phyloP scores from a whole-genome alignment of 2,888 invertebrate species.

The Colletes collaris region DNA sequence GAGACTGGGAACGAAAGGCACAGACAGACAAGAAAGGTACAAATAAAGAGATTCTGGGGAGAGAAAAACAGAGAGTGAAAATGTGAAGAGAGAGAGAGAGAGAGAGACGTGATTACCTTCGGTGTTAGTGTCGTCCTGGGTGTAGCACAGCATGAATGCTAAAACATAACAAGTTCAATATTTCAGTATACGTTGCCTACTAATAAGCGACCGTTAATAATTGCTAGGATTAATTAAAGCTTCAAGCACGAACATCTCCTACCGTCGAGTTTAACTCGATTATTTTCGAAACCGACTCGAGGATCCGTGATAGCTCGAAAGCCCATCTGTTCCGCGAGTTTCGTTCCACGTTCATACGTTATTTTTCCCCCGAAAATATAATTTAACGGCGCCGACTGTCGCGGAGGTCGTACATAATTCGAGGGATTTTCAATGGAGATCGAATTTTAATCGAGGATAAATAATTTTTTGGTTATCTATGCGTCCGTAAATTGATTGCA shows the following conservation, averaged over 20 bases:
- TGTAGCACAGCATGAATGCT: constrained; percentile 98
- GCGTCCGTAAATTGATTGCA: too few relatives aligned
- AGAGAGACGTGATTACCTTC: constrained; percentile 88
- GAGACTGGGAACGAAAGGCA: constrained; percentile 31
- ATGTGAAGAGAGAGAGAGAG: constrained; percentile 58
- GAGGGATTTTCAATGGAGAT: neutral
- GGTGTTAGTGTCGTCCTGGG: constrained; percentile 94
- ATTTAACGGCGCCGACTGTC: neutral
- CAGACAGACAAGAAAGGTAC: constrained; percentile 24
- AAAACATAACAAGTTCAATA: constrained; percentile 86
- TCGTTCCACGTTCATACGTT: constrained; percentile 6
- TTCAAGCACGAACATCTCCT: constrained; percentile 65
- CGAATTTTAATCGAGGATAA: too few relatives aligned
- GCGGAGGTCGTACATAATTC: neutral
- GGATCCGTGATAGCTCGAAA: constrained; percentile 31
- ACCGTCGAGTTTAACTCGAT: constrained; percentile 41
- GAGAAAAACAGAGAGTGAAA: constrained; percentile 13
- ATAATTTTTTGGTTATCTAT: too few relatives aligned
- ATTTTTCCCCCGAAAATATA: neutral
- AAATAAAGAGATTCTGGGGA: constrained; percentile 26
- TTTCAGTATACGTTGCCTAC: constrained; percentile 70
- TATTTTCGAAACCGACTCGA: constrained; percentile 33
- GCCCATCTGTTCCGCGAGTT: constrained; percentile 23
- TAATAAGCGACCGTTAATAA: constrained; percentile 68
- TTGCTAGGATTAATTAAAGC: constrained; percentile 73